Percentiles rank a stretch among this genome's conserved stretches.
These are phyloP conservation scores for Tetragonula carbonaria DNA, from an alignment of 2,888 invertebrate species.

Conservation along the genomic window DNA sequence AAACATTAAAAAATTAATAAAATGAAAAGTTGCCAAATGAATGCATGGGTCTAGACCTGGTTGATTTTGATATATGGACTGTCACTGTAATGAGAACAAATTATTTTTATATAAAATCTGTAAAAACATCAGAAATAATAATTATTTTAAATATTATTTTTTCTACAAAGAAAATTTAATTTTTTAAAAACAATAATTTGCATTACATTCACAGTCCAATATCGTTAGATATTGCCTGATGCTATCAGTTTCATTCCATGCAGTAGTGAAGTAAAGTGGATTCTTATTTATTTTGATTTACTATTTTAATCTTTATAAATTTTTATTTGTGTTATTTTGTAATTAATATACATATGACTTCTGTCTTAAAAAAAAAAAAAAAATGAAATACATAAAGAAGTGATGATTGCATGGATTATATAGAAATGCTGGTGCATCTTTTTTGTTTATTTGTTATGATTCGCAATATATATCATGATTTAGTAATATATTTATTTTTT, in stretches of 20 bases:
- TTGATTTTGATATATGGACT: conserved; percentile 70
- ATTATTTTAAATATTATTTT: conserved; percentile 7
- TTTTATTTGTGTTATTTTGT: conserved; percentile 17
- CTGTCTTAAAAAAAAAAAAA: background rate
- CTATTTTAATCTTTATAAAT: background rate
- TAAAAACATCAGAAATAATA: background rate
- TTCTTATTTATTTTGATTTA: conserved; percentile 26
- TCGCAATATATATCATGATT: conserved; percentile 12
- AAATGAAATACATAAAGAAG: conserved; percentile 3
- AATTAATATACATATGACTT: conserved; percentile 11
- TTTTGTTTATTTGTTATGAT: conserved; percentile 53
- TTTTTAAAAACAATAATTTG: conserved; percentile 11
- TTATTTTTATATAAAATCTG: conserved; percentile 40
- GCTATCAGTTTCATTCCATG: conserved; percentile 59
- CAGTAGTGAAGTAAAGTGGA: conserved; percentile 18
- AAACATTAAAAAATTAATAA: conserved; percentile 35
- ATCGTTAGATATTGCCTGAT: conserved; percentile 61
- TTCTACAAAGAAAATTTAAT: background rate
- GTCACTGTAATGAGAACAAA: conserved; percentile 61
- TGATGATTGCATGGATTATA: conserved; percentile 48
- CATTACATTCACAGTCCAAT: conserved; percentile 68
- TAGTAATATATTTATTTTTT: conserved; percentile 25
- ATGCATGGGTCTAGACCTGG: conserved; percentile 68
- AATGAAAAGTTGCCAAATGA: conserved; percentile 59
- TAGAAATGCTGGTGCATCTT: conserved; percentile 56